A percentile compares a stretch with the other conserved stretches of the same genome.
phyloP scores from a whole-genome alignment of 2,113 vertebrate species.

The Semnopithecus entellus region DNA sequence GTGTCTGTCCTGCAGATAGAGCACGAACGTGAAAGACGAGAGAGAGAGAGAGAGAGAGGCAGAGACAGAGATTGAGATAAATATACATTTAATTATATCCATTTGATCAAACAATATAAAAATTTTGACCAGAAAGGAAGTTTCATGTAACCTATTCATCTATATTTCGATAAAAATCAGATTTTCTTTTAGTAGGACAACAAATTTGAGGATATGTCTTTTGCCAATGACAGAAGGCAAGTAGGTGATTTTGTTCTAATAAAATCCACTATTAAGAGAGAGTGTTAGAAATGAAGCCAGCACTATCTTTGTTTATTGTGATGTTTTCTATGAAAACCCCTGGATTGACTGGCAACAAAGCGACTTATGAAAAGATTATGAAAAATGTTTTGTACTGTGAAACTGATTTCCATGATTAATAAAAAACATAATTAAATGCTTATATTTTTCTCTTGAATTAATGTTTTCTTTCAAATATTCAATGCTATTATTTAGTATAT shows the following conservation, averaged over 20 bases:
- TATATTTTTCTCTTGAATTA: not conserved
- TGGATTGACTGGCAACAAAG: not conserved
- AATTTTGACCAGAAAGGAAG: not conserved
- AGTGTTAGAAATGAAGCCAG: not conserved
- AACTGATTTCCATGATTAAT: not conserved
- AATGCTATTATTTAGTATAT: not conserved
- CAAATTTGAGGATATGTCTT: not conserved
- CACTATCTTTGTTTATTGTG: not conserved
- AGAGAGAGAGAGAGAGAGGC: not conserved
- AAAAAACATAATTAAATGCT: not conserved
- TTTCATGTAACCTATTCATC: not conserved
- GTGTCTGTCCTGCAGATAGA: not conserved
- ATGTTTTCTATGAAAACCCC: not conserved
- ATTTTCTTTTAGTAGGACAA: not conserved
- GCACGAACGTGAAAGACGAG: too few species aligned
- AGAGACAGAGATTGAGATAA: not conserved
- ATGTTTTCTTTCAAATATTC: not conserved
- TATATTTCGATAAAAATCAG: not conserved
- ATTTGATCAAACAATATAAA: not conserved
- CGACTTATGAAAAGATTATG: not conserved
- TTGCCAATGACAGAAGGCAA: not conserved
- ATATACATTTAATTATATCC: not conserved
- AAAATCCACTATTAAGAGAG: not conserved
- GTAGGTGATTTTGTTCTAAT: not conserved
- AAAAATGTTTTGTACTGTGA: not conserved